phyloP scores from a whole-genome alignment of 2,797 vertebrate species.

The Toxotes lorentzi region DNA sequence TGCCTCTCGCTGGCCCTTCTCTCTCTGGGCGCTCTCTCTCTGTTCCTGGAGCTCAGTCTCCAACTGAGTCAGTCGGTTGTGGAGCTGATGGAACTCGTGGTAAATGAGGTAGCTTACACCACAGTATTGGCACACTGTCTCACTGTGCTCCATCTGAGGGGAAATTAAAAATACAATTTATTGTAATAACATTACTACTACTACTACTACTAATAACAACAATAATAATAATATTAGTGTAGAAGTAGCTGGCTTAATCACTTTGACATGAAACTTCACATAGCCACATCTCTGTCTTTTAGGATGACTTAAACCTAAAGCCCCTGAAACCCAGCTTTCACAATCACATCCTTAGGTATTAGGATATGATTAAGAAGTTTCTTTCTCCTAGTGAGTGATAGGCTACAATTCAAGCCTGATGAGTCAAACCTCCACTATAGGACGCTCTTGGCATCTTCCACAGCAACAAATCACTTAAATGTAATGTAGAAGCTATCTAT shows the following conservation, averaged over 20 bases:
- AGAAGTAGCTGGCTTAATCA: background rate
- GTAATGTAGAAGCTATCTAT: background rate
- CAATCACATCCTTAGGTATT: background rate
- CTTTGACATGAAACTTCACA: background rate
- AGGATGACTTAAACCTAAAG: no score
- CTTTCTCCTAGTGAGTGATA: no score
- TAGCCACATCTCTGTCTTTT: background rate
- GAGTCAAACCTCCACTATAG: no score
- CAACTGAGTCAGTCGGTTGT: conserved; percentile 85
- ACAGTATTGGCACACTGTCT: conserved; percentile 91
- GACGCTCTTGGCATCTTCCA: background rate
- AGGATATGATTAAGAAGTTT: background rate
- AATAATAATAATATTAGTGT: background rate
- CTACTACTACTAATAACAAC: background rate
- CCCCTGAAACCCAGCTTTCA: background rate
- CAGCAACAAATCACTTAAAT: background rate
- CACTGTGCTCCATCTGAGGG: conserved; percentile 88
- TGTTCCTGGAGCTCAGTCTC: conserved; percentile 86
- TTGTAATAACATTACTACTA: background rate
- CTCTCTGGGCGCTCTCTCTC: conserved; percentile 81
- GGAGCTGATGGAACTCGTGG: conserved; percentile 91
- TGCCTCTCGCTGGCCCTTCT: conserved; percentile 85
- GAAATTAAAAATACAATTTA: conserved; percentile 26
- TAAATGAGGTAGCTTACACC: conserved; percentile 94
- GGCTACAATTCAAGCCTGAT: no score